These are phyloP conservation scores for Pyrgus malvae DNA, from an alignment of 2,888 invertebrate species.

Conservation along the genomic window DNA sequence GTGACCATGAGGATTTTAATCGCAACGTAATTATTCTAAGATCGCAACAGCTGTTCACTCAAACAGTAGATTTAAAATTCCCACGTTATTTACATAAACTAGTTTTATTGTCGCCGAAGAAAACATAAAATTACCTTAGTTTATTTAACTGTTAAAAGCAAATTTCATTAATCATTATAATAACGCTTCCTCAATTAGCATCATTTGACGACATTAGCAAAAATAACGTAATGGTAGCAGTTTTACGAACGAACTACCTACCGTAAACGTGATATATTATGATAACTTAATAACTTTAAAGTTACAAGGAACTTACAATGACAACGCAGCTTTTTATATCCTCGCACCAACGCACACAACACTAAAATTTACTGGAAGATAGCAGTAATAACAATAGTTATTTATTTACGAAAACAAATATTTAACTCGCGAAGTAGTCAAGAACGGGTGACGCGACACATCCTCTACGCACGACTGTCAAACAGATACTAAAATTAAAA, in stretches of 20 bases:
- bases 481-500: slow-evolving; percentile 20
- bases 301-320: slow-evolving; percentile 1
- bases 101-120: neutral
- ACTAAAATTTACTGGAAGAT: neutral
- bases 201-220: neutral
- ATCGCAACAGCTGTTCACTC: neutral
- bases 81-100: neutral
- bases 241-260: neutral
- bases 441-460: neutral
- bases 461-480: slow-evolving; percentile 12
- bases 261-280: neutral
- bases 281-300: too few species aligned
- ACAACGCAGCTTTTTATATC: neutral
- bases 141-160: neutral
- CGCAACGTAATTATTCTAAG: too few species aligned
- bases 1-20: neutral
- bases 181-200: neutral
- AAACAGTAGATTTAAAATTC: neutral
- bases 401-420: slow-evolving; percentile 1
- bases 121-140: neutral
- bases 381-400: neutral
- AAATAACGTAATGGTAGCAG: neutral
- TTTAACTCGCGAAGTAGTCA: slow-evolving; percentile 1
- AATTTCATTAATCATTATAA: neutral
- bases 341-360: slow-evolving; percentile 7